Percentiles rank a stretch among this genome's conserved stretches.
Conservation (phyloP, 2,888 invertebrate species). For the Drosophila kanekoi region DNA sequence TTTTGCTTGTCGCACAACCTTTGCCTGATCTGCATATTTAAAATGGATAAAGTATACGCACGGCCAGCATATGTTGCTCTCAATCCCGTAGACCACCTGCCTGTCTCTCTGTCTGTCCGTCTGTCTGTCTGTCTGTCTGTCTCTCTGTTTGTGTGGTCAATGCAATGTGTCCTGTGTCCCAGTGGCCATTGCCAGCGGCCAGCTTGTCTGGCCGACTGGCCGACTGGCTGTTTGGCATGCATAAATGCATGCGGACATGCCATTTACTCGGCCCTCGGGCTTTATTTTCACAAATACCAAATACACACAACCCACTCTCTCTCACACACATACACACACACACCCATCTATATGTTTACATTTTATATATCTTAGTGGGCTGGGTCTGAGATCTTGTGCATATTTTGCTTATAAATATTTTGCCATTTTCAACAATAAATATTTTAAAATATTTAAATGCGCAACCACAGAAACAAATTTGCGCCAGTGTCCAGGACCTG, state of each 20-base stretch:
- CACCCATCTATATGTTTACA: background rate
- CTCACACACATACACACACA: background rate
- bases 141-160: constrained; percentile 12
- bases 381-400: constrained; percentile 49
- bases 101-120: constrained; percentile 14
- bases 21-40: constrained; percentile 73
- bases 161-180: constrained; percentile 41
- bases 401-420: constrained; percentile 71
- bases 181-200: constrained; percentile 21
- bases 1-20: constrained; percentile 54
- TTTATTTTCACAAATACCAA: constrained; percentile 63
- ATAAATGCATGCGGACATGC: constrained; percentile 55
- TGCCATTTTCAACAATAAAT: constrained; percentile 71
- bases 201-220: constrained; percentile 19
- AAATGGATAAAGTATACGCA: constrained; percentile 59
- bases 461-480: constrained; percentile 54
- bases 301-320: constrained; percentile 31
- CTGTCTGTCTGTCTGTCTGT: constrained; percentile 20
- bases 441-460: constrained; percentile 73
- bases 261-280: constrained; percentile 52
- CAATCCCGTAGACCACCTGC: constrained; percentile 33
- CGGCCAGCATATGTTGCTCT: constrained; percentile 41
- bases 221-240: constrained; percentile 42
- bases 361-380: constrained; percentile 15
- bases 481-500: constrained; percentile 18